A percentile compares a stretch with the other conserved stretches of the same genome.
These are phyloP conservation scores for Cerastoderma edule DNA, from an alignment of 2,888 invertebrate genomes.

Conservation along the genomic window DNA sequence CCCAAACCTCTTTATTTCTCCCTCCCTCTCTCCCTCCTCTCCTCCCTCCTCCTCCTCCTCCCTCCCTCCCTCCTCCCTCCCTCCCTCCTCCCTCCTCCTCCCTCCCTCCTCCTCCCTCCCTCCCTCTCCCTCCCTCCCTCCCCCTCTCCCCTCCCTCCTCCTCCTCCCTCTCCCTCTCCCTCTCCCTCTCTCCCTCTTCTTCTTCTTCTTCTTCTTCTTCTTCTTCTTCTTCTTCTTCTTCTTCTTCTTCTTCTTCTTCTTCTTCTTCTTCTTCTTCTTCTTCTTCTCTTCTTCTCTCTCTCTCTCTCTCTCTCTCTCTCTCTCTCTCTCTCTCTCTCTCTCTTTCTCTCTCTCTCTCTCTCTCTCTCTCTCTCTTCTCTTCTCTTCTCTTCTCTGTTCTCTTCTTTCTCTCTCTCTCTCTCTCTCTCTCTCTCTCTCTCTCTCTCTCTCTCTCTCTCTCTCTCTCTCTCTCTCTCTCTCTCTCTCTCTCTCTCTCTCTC, in stretches of 20 bases:
- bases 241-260: neutral
- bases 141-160: neutral
- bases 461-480: neutral
- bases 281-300: neutral
- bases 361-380: neutral
- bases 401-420: neutral
- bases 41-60: neutral
- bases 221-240: neutral
- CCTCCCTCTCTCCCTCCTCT: neutral
- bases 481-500: constrained; percentile 1
- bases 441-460: neutral
- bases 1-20: neutral
- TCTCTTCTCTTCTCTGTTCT: neutral
- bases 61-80: neutral
- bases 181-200: neutral
- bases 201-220: neutral
- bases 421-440: neutral
- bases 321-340: neutral
- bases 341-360: neutral
- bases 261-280: neutral
- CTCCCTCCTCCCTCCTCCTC: neutral
- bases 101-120: neutral
- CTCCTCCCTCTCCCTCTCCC: neutral
- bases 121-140: neutral
- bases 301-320: neutral